phyloP scores from a whole-genome alignment of 1,140 invertebrate species.

The Conopomorpha cramerella region DNA sequence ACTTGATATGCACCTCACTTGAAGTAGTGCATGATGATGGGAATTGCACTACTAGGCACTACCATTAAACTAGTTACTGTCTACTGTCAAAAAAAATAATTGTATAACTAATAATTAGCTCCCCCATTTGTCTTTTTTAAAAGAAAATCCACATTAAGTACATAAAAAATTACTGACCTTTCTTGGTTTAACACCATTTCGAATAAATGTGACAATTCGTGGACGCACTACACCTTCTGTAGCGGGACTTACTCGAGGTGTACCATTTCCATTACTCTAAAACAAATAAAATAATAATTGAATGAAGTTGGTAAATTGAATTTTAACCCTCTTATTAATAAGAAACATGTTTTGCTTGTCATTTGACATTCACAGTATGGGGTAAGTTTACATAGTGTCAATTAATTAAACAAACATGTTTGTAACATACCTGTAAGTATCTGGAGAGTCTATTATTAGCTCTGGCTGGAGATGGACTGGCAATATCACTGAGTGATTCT shows the following conservation, averaged over 20 bases:
- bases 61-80: too few species aligned
- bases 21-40: too few species aligned
- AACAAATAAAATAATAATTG: neutral
- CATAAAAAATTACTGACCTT: conserved; percentile 56
- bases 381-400: conserved; percentile 1
- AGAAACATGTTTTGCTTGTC: neutral
- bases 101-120: too few species aligned
- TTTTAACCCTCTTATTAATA: neutral
- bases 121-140: too few species aligned
- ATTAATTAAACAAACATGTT: conserved; percentile 2
- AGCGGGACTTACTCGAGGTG: conserved; percentile 45
- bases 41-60: too few species aligned
- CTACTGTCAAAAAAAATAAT: too few species aligned
- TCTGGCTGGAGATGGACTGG: conserved; percentile 43
- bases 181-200: conserved; percentile 91
- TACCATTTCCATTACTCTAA: conserved; percentile 42
- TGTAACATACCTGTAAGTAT: conserved; percentile 33
- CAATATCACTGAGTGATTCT: conserved; percentile 43
- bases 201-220: conserved; percentile 89
- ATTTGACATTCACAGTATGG: neutral
- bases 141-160: too few species aligned
- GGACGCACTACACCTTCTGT: conserved; percentile 74
- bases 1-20: too few species aligned
- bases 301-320: neutral
- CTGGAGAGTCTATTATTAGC: conserved; percentile 57